Conservation (phyloP, 2,113 vertebrate species). For the Lanius ludovicianus region DNA sequence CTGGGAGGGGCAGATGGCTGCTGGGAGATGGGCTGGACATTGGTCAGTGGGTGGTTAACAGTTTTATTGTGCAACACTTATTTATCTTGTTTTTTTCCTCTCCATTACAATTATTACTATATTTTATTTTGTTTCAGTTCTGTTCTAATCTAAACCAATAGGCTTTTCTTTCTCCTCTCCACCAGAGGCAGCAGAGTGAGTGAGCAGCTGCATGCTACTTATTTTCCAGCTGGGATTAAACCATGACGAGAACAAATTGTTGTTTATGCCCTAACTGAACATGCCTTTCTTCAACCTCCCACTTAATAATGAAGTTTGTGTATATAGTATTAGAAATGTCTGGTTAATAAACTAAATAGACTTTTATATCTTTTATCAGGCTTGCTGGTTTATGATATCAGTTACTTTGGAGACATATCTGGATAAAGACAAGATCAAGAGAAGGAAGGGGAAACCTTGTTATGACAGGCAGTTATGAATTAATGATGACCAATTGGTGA, state of each 20-base stretch:
- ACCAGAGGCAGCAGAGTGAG: rapidly evolving
- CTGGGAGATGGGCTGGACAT: neutral
- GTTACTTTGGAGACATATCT: neutral
- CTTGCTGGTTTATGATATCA: neutral
- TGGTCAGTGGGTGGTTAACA: neutral
- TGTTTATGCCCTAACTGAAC: neutral
- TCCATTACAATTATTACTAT: neutral
- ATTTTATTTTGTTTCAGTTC: neutral
- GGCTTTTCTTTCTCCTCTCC: neutral
- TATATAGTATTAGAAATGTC: neutral
- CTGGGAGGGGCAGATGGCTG: neutral
- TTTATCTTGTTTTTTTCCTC: neutral
- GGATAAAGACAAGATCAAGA: neutral
- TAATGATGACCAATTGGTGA: neutral
- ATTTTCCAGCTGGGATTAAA: neutral
- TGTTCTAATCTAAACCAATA: neutral
- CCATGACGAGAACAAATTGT: neutral
- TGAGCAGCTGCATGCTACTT: neutral
- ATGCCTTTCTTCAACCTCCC: neutral
- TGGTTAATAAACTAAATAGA: neutral
- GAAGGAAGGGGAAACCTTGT: neutral
- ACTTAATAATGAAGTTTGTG: neutral
- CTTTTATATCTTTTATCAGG: neutral
- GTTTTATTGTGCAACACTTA: neutral
- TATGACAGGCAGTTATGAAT: neutral